A percentile compares a stretch with the other conserved stretches of the same genome.
Conservation (phyloP, 2,888 invertebrate species). For the Cantharis flavilabris region DNA sequence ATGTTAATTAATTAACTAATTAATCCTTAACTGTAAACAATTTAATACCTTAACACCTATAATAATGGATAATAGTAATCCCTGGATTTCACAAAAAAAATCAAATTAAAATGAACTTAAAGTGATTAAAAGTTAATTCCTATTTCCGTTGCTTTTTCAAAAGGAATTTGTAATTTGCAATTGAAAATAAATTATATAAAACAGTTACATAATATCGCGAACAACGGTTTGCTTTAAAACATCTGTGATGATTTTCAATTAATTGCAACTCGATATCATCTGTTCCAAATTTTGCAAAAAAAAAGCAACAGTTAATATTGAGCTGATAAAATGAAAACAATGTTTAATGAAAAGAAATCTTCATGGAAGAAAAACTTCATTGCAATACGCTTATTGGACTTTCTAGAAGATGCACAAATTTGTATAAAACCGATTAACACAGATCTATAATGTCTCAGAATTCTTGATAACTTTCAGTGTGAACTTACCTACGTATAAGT, state of each 20-base stretch:
- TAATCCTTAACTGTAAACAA: neutral
- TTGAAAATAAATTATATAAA: neutral
- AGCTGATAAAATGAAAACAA: neutral
- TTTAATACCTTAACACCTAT: neutral
- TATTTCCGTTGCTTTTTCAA: neutral
- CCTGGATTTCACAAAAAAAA: neutral
- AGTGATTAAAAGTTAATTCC: neutral
- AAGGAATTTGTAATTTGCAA: neutral
- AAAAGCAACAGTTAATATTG: neutral
- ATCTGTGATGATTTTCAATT: neutral
- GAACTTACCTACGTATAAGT: neutral
- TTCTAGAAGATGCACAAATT: neutral
- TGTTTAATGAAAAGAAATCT: neutral
- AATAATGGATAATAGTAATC: neutral
- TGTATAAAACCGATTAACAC: conserved; percentile 2
- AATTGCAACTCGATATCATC: neutral
- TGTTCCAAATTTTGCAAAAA: neutral
- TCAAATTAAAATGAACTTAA: neutral
- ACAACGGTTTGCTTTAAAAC: neutral
- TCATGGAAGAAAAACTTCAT: neutral
- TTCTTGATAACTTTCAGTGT: neutral
- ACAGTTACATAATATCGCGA: neutral
- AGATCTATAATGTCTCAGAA: neutral
- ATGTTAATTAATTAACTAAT: neutral
- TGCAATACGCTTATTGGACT: neutral